These are phyloP conservation scores for Eubasilissa splendida DNA, from an alignment of 2,888 invertebrate genomes.

Conservation along the genomic window DNA sequence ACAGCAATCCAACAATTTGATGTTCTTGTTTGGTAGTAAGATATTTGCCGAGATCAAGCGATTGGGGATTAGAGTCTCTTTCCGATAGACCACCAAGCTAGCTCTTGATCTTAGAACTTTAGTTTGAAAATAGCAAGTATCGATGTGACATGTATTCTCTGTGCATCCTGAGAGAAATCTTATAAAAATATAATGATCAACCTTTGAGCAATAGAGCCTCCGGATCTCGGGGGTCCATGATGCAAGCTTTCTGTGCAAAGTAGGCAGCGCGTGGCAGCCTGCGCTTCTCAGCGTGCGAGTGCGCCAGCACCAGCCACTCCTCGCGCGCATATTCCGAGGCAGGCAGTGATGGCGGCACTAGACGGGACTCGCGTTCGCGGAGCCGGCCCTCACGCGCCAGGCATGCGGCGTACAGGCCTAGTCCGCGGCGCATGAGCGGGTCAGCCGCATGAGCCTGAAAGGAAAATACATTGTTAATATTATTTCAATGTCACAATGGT, in stretches of 20 bases:
- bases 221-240: conserved; percentile 76
- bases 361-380: conserved; percentile 72
- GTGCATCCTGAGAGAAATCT: too few species aligned
- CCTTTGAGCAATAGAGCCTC: conserved; percentile 85
- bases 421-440: conserved; percentile 73
- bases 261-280: conserved; percentile 75
- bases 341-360: conserved; percentile 66
- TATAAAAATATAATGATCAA: conserved; percentile 54
- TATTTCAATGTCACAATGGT: not conserved
- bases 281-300: conserved; percentile 67
- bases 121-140: too few species aligned
- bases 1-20: too few species aligned
- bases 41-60: too few species aligned
- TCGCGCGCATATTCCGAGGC: conserved; percentile 74
- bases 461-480: not conserved
- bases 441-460: conserved; percentile 71
- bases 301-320: conserved; percentile 85
- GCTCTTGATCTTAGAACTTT: too few species aligned
- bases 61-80: too few species aligned
- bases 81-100: too few species aligned
- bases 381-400: conserved; percentile 74
- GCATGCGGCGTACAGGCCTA: conserved; percentile 78
- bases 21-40: too few species aligned
- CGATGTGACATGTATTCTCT: too few species aligned
- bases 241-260: conserved; percentile 81